Conservation (phyloP, 1,140 invertebrate species). For the Drosophila sproati region DNA sequence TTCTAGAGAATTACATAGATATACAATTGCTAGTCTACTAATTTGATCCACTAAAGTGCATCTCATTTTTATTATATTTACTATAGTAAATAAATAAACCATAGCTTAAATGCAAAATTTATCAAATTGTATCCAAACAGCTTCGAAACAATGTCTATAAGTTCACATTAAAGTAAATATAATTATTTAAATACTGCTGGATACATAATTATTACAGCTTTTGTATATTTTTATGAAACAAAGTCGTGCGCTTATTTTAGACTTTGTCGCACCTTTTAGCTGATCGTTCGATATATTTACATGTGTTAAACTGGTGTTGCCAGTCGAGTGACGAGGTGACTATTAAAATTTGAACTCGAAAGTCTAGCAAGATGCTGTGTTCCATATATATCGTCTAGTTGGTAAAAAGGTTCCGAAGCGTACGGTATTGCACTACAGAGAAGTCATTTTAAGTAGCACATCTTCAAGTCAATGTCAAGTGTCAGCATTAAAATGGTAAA, state of each 20-base stretch:
- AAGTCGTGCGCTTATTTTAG: background rate
- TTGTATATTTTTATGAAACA: constrained; percentile 2
- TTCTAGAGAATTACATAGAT: constrained; percentile 18
- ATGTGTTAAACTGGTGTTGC: background rate
- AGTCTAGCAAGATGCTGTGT: constrained; percentile 2
- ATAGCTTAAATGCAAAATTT: too few relatives aligned
- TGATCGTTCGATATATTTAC: constrained; percentile 26
- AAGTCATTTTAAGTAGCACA: background rate
- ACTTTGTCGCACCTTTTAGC: constrained; percentile 21
- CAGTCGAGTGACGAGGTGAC: constrained; percentile 6
- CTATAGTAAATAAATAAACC: too few relatives aligned
- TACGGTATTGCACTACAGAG: background rate
- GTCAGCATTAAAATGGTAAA: constrained; percentile 49
- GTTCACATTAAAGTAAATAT: too few relatives aligned
- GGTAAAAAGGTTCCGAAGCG: constrained; percentile 3
- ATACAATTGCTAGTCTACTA: constrained; percentile 62
- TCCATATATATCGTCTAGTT: constrained; percentile 16
- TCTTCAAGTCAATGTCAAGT: background rate
- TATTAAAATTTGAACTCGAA: constrained; percentile 5
- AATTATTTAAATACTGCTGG: too few relatives aligned
- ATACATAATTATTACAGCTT: background rate
- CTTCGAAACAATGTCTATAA: too few relatives aligned
- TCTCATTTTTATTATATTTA: too few relatives aligned
- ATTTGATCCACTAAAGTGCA: constrained; percentile 1
- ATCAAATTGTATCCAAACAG: too few relatives aligned